Base-by-base conservation (phyloP, 2,888 invertebrate genomes). In the Hoplodrina blanda region DNA sequence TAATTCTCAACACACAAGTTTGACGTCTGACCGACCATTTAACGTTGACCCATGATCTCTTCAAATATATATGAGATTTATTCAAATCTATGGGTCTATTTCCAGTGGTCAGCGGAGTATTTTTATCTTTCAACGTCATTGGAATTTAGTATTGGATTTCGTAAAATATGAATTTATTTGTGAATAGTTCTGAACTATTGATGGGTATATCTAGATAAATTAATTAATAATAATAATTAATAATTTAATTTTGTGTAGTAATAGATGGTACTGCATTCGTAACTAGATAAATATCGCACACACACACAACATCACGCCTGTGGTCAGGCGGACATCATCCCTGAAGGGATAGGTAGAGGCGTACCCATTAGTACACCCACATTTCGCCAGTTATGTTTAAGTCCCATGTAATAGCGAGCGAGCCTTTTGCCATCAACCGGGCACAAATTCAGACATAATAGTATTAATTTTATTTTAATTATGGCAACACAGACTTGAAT, bases 91-190 rank as follows among this genome's bases (percentile, higher is more conserved):
- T 2, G 15, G 70, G 10, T 78, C 81, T 46, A 46, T 15, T 15
- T 55, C 37, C 11, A 53, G 8, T 81, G 69, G 81, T 44, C 30
- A 1, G 2, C 25, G 13, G 62, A 72, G 68, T 56, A 76, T 69
- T 76, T 80, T 81, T 83, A 83, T 83, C 81, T 83, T 83, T 83
- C 61, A 6, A 53, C 64, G 68, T 71, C 70, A 77, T 30, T 77
- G 64, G 50, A 50, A 76, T 77, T 71, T 61, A 63, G 61, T 70
- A 82, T 81, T 69, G 81, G 54, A 30, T 72, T 76, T 70, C 49
- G 59, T 64, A 59, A 68, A 76, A 63, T 65, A 70, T 63, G 55
- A 61, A 65, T 79, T 63, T 57, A 55, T 66, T 69, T 33, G 54
- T 52, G 30, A 20, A 30, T n/a, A 25, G 17, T 25, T 44, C 49